Evolutionary conservation across 2,888 invertebrate genomes (phyloP), one percentile per base, ranked within the genome.

Genomic region (Yponomeuta evonymella): DNA sequence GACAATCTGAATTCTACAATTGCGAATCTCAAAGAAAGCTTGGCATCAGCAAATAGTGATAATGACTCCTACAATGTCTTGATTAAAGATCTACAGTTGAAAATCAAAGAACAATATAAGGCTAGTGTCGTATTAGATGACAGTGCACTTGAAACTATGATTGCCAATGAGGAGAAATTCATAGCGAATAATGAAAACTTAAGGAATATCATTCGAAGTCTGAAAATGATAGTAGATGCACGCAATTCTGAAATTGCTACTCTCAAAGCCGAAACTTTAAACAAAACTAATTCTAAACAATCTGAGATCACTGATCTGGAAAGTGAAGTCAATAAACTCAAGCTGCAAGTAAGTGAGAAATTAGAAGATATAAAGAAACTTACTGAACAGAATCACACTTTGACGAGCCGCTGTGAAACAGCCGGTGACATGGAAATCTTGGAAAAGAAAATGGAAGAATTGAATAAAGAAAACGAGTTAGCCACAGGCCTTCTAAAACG

Each of bases 151-250:
- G 85, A 87, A 75, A 78, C 72, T 70, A 83, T 90, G 82, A 81
- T 89, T 70, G 77, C 80, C 2, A 87, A 83, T 72, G 91, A 91
- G 82, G 83, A 89, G 70, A 82, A 82, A 71, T 79, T 86, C 72
- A 80, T 88, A 69, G 82, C 87, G 15, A 90, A 87, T 74, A 89
- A 90, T 75, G 90, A 90, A 75, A 90, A 90, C 73, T 83, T 92
- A 70, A 83, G 77, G 76, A 88, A 88, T 72, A 82, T 91, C 43
- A 83, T 90, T 71, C 76, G 82, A n/a, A 83, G 82, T 4, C 81
- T 90, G 62, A 87, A 84, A 80, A 76, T 76, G 2, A 78, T 79
- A 12, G 74, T 92, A 51, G 79, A 84, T 63, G 76, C 73, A 4
- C 82, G 84, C 70, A 85, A 80, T 70, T 81, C 83, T 70, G 86